A percentile compares a stretch with the other conserved stretches of the same genome.
Evolutionary conservation across 2,888 invertebrate genomes (phyloP).

Genomic region (Nomada ruficornis): DNA sequence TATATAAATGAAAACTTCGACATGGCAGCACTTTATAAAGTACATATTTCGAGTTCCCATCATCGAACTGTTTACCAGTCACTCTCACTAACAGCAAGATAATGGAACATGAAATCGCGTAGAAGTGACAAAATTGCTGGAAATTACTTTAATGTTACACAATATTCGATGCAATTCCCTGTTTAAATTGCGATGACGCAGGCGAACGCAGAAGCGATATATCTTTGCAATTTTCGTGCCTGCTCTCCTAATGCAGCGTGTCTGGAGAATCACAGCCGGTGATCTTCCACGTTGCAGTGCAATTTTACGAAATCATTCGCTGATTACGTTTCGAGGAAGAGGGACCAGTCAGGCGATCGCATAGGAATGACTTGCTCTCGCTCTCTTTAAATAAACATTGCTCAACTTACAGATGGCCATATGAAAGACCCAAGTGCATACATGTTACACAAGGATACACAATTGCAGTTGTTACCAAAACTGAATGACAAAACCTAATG

Average conservation of each 20-base stretch:
- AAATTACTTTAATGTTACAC: not conserved
- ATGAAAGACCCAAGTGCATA: too few relatives aligned
- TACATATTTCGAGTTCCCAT: too few relatives aligned
- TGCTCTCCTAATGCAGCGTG: not conserved
- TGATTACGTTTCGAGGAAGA: constrained; percentile 11
- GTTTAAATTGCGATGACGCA: not conserved
- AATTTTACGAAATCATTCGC: constrained; percentile 11
- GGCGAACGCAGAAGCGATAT: not conserved
- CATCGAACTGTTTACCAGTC: too few relatives aligned
- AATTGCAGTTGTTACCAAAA: too few relatives aligned
- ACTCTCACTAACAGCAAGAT: too few relatives aligned
- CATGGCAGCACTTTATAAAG: too few relatives aligned
- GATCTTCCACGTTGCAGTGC: constrained; percentile 4
- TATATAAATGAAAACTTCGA: too few relatives aligned
- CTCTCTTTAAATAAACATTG: not conserved
- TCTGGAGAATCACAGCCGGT: not conserved
- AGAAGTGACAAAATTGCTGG: not conserved
- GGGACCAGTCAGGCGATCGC: not conserved
- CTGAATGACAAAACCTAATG: too few relatives aligned
- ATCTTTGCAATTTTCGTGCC: not conserved
- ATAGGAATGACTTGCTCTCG: too few relatives aligned
- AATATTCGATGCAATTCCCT: not conserved
- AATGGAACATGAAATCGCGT: not conserved
- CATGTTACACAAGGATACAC: too few relatives aligned
- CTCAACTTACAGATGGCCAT: not conserved